Base-by-base conservation (phyloP, 2,888 invertebrate species). In the Acrobasis repandana region DNA sequence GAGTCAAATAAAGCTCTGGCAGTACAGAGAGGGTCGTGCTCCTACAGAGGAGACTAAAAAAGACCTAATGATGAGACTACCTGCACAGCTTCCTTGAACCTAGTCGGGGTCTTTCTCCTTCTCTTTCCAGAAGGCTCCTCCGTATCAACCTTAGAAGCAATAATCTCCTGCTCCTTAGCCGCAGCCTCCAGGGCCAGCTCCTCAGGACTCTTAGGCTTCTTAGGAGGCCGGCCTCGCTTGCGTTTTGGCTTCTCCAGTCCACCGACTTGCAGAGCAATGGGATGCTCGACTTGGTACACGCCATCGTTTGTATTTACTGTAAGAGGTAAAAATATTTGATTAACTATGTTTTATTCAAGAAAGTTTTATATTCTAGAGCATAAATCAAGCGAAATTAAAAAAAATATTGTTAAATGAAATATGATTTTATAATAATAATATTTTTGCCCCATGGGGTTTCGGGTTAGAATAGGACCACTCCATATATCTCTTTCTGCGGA, bases 171-270 rank as follows among this genome's bases (percentile, higher is more conserved):
- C 34, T 75, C 75, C 47, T 76, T 79, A 0, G 73, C 74, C 2
- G 73, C 75, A 1, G 75, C 76, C 68, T 83, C 84, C 61, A 73
- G 71, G 2, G 78, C 85, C 67, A 81, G 60, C 57, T 84, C 86
- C 51, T 92, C 90, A 0, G 84, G 81, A 0, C 88, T 72, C 65
- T 90, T 88, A 64, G 67, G 79, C 66, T 86, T 90, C 83, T 95
- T 96, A 0, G 95, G 94, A 11, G 96, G 96, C 49, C 96, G 89
- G 9, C 96, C 96, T 34, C 95, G 87, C 81, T 95, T 96, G 60
- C 94, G 88, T 74, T 93, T 94, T 0, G 95, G 95, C 69, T 93
- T 95, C 36, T 94, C 94, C 20, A 95, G 77, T 1, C 95, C 95
- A 62, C 94, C 94, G 66, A 94, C 93, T 86, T 93, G 93, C 16